Percentiles rank a stretch among this genome's conserved stretches.
phyloP scores from a whole-genome alignment of 2,113 vertebrate species.

The Neogale vison region DNA sequence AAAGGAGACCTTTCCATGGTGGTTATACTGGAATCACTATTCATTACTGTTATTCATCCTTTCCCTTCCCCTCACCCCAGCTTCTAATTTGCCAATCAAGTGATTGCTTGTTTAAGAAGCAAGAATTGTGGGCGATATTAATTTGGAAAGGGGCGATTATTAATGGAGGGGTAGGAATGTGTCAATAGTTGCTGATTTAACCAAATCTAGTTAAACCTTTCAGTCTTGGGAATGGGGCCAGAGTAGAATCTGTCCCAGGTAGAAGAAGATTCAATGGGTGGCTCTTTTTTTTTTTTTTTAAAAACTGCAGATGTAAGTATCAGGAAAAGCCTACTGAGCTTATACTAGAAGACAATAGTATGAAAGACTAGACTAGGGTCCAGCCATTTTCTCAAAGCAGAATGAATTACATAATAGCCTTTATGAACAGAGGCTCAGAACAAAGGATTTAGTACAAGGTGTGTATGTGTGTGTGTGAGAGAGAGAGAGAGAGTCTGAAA shows the following conservation, averaged over 20 bases:
- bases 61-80: neutral
- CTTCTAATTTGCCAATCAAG: neutral
- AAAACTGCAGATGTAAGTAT: neutral
- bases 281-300: neutral
- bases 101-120: neutral
- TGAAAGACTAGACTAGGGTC: neutral
- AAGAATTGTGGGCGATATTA: neutral
- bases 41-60: neutral
- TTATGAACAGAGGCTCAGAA: neutral
- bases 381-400: constrained; percentile 19
- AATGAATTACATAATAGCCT: neutral
- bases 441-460: neutral
- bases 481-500: neutral
- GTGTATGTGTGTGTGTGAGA: neutral
- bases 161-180: neutral
- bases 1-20: neutral
- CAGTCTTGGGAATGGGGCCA: neutral
- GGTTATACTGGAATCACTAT: neutral
- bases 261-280: neutral
- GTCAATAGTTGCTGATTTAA: neutral
- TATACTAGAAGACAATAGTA: neutral
- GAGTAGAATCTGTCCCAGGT: neutral
- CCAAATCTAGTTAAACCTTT: neutral
- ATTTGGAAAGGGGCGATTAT: neutral
- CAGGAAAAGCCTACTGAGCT: neutral